Percentiles rank a stretch among this genome's conserved stretches.
phyloP scores from a whole-genome alignment of 2,797 vertebrate genomes.

The Mycteria americana region DNA sequence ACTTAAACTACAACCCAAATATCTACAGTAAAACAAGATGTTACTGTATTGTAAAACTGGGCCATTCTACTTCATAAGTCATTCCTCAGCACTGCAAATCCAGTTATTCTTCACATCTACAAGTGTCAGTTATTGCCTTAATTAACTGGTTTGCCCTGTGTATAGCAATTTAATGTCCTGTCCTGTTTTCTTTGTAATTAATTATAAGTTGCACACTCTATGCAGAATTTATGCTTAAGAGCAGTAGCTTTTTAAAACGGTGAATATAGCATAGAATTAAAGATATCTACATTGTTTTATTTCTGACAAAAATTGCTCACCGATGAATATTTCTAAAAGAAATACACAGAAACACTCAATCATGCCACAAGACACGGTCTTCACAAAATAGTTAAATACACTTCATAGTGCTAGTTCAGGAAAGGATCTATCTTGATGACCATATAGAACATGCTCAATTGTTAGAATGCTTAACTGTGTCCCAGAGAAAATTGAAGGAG shows the following conservation, averaged over 20 bases:
- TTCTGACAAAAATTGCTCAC: conserved; percentile 60
- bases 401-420: background rate
- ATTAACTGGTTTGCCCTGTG: background rate
- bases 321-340: conserved; percentile 19
- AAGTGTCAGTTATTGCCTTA: background rate
- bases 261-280: background rate
- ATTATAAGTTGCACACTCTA: background rate
- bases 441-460: background rate
- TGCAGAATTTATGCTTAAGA: background rate
- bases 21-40: background rate
- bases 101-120: background rate
- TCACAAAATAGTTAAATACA: background rate
- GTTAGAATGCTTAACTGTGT: background rate
- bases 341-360: background rate
- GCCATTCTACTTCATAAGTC: background rate
- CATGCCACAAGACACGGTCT: background rate
- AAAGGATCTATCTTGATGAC: background rate
- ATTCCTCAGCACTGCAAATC: background rate
- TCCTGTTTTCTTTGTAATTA: background rate
- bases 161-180: background rate
- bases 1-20: background rate
- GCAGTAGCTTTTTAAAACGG: background rate
- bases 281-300: conserved; percentile 51
- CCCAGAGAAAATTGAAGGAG: background rate
- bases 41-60: background rate